Base-by-base conservation (phyloP, 1,140 invertebrate species). In the Manduca sexta region DNA sequence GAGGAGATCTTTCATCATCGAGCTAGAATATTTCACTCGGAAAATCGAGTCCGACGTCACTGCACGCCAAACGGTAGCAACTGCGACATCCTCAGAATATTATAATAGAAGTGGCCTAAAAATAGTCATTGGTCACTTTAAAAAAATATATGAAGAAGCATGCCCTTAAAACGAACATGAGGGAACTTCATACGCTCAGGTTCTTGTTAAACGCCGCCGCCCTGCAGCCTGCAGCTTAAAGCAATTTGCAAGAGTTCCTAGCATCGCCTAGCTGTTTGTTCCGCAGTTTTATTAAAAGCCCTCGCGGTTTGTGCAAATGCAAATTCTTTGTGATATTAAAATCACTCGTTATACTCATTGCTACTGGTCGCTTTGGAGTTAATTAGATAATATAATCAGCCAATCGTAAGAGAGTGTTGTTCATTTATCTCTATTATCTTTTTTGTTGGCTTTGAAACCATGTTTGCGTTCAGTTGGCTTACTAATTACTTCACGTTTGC, bases 211-310 rank as follows among this genome's bases (percentile, higher is more conserved):
- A 69, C 67, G 69, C 63, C 57, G 65, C 67, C 59, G 49, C 65
- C 49, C 64, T 51, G 57, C 46, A 70, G 74, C 76, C 63, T 52
- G 59, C 46, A 74, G 77, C 77, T 78, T 76, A 71, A 59, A 74
- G 71, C 71, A 78, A 81, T 81, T 81, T 81, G 77, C 77, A 77
- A 71, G 71, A 76, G 70, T 76, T 74, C 60, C 58, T 60, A 66
- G 56, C 60, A 64, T 61, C 51, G 52, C 45, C 38, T 56, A 60
- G 57, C 53, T 67, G 66, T 69, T 74, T 64, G 64, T 58, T 65
- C 52, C 61, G 55, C 60, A 60, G 61, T 74, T 79, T 76, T 70
- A 74, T 74, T 74, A 71, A 71, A 66, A 63, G 68, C 62, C 44
- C 49, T 57, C 41, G 35, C 47, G 46, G 45, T 60, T 67, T 56